Evolutionary conservation across 2,888 invertebrate species (phyloP).

Genomic region (Hirtodrosophila histrioides): DNA sequence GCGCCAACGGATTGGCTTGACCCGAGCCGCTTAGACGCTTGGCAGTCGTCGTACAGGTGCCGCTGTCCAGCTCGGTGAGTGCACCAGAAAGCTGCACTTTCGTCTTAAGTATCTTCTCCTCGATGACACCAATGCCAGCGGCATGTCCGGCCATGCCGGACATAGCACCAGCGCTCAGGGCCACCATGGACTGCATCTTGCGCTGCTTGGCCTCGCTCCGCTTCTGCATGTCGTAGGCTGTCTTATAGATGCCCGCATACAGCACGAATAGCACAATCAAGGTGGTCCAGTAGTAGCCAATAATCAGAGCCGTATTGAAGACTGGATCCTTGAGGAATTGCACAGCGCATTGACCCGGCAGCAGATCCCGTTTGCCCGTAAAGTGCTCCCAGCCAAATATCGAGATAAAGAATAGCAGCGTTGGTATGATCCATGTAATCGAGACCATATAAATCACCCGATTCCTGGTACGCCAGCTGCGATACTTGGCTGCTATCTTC

Average conservation of each 20-base stretch:
- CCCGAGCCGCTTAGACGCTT: slow-evolving; percentile 76
- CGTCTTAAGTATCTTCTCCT: slow-evolving; percentile 84
- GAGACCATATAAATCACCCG: slow-evolving; percentile 98
- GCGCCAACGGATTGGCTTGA: slow-evolving; percentile 78
- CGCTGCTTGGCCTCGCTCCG: slow-evolving; percentile 98
- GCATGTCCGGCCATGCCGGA: slow-evolving; percentile 95
- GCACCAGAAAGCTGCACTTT: slow-evolving; percentile 71
- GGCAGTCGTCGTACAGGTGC: slow-evolving; percentile 73
- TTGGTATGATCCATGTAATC: slow-evolving; percentile 98
- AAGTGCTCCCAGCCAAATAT: slow-evolving; percentile 99
- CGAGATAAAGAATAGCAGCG: slow-evolving; percentile 97
- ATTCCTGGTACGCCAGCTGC: slow-evolving; percentile 97
- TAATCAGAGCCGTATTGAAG: slow-evolving; percentile 98
- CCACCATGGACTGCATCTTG: slow-evolving; percentile 97
- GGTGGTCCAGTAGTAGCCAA: slow-evolving; percentile 99
- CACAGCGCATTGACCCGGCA: slow-evolving; percentile 95
- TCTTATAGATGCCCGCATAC: slow-evolving; percentile 98
- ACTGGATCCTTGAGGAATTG: slow-evolving; percentile 98
- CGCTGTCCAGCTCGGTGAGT: slow-evolving; percentile 57
- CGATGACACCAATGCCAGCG: slow-evolving; percentile 93
- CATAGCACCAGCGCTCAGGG: slow-evolving; percentile 94
- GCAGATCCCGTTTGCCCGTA: slow-evolving; percentile 94
- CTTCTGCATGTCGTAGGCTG: slow-evolving; percentile 98
- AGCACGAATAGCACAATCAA: slow-evolving; percentile 96
- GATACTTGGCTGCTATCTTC: slow-evolving; percentile 98